Conservation (phyloP, 2,797 vertebrate genomes). For the Argyrosomus regius region DNA sequence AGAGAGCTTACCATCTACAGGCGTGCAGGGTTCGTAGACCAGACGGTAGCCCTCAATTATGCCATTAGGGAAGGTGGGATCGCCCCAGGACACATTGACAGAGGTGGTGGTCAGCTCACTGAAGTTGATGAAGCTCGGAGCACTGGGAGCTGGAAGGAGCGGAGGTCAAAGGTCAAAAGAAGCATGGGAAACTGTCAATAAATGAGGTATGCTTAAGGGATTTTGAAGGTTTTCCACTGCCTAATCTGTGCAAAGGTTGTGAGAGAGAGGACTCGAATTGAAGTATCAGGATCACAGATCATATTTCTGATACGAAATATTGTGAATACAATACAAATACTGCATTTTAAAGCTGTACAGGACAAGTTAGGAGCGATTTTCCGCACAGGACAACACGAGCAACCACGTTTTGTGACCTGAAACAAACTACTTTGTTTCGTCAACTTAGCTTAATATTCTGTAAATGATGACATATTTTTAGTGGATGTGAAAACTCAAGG, state of each 20-base stretch:
- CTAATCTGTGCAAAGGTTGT: neutral
- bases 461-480: neutral
- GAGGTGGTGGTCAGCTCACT: conserved; percentile 98
- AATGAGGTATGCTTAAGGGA: neutral
- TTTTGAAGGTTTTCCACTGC: neutral
- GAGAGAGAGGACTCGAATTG: neutral
- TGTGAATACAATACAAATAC: too few species aligned
- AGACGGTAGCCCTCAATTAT: conserved; percentile 94
- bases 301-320: neutral
- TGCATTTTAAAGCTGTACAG: neutral
- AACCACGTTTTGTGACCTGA: neutral
- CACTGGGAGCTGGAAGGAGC: conserved; percentile 89
- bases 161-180: conserved; percentile 42
- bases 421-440: neutral
- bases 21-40: conserved; percentile 94
- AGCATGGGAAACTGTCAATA: neutral
- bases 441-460: too few species aligned
- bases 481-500: neutral
- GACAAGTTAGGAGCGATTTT: neutral
- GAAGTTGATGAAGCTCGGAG: conserved; percentile 93
- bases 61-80: conserved; percentile 93
- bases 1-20: conserved; percentile 90
- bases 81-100: conserved; percentile 97
- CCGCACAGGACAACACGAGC: neutral
- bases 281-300: neutral